phyloP scores from a whole-genome alignment of 2,888 invertebrate genomes.

The Pseudococcus viburni region DNA sequence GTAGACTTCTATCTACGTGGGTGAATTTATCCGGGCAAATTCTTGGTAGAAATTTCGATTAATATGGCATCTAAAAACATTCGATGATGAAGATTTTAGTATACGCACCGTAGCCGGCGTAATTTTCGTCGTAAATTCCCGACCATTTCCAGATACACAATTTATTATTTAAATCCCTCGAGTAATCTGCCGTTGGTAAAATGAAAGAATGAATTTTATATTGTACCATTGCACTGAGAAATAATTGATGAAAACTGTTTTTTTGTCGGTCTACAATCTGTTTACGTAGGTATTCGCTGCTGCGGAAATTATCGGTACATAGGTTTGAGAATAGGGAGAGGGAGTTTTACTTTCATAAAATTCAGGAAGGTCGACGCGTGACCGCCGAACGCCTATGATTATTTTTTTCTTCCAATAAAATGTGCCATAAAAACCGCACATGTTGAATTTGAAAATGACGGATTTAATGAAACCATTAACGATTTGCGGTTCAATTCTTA shows the following conservation, averaged over 20 bases:
- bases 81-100: not conserved
- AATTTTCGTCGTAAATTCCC: conserved; percentile 19
- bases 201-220: conserved; percentile 43
- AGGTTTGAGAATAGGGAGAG: not conserved
- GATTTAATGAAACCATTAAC: conserved; percentile 5
- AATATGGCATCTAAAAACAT: not conserved
- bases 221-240: not conserved
- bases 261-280: not conserved
- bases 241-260: conserved; percentile 15
- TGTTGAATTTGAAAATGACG: not conserved
- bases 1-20: not conserved
- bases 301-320: not conserved
- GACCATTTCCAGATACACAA: conserved; percentile 3
- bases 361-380: conserved; percentile 39
- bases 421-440: conserved; percentile 46
- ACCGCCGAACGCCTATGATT: conserved; percentile 5
- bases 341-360: conserved; percentile 46
- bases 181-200: conserved; percentile 28
- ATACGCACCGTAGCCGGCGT: not conserved
- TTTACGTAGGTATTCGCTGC: not conserved
- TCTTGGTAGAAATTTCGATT: not conserved
- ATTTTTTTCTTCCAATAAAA: conserved; percentile 12
- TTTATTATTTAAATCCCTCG: conserved; percentile 42
- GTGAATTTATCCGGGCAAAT: not conserved
- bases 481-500: not conserved